Percentiles rank a stretch among this genome's conserved stretches.
phyloP scores from a whole-genome alignment of 2,113 vertebrate genomes.

The Sardina pilchardus region DNA sequence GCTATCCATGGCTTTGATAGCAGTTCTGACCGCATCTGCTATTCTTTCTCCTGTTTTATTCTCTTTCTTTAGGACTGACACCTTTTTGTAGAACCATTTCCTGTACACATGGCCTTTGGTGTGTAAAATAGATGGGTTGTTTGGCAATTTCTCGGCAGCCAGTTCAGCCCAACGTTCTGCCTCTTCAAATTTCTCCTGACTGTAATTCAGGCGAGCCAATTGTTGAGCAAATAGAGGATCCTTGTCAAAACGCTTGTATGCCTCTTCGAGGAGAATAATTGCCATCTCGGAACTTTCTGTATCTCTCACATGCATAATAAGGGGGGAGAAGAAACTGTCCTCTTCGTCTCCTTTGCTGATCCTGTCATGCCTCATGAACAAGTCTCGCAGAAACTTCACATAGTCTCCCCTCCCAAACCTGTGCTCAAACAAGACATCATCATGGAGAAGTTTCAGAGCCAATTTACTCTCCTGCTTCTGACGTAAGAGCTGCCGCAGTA shows the following conservation, averaged over 20 bases:
- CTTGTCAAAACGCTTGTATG: conserved; percentile 68
- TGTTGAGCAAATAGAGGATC: conserved; percentile 80
- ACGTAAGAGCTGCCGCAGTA: conserved; percentile 73
- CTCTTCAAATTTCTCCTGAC: conserved; percentile 72
- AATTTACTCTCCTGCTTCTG: conserved; percentile 69
- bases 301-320: conserved; percentile 74
- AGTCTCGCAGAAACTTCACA: conserved; percentile 69
- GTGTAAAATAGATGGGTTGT: conserved; percentile 78
- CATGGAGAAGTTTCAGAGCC: conserved; percentile 70
- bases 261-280: conserved; percentile 69
- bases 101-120: conserved; percentile 82
- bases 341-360: conserved; percentile 73
- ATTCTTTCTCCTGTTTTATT: conserved; percentile 49
- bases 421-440: conserved; percentile 72
- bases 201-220: conserved; percentile 77
- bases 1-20: conserved; percentile 76
- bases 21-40: conserved; percentile 65
- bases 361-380: conserved; percentile 74
- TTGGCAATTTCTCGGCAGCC: conserved; percentile 65
- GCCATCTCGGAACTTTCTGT: conserved; percentile 67
- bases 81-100: conserved; percentile 71
- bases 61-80: conserved; percentile 56
- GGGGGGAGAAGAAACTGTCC: conserved; percentile 75
- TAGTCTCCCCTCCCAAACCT: conserved; percentile 75
- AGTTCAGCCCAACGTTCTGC: conserved; percentile 73